These are phyloP conservation scores for Rafetus swinhoei DNA, from an alignment of 2,113 vertebrate species.

Conservation along the genomic window DNA sequence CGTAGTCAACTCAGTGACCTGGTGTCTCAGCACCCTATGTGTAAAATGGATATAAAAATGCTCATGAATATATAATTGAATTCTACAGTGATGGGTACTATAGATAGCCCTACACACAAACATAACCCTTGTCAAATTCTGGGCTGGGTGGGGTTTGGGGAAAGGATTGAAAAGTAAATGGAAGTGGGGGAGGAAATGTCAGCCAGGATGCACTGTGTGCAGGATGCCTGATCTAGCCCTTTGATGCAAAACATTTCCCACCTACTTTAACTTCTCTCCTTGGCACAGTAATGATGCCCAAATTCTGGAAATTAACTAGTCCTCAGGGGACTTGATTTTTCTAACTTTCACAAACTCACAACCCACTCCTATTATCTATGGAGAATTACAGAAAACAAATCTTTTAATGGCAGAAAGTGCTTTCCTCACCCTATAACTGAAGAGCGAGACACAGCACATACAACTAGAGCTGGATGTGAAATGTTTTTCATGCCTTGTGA, in stretches of 20 bases:
- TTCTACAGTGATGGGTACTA: neutral
- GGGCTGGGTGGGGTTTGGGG: neutral
- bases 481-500: conserved; percentile 20
- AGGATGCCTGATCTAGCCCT: neutral
- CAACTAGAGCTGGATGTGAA: conserved; percentile 21
- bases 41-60: neutral
- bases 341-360: neutral
- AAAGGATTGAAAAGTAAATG: neutral
- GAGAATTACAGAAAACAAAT: neutral
- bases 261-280: neutral
- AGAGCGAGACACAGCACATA: conserved; percentile 38
- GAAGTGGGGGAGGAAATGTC: neutral
- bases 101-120: neutral
- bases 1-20: neutral
- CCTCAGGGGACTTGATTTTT: neutral
- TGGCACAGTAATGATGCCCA: neutral
- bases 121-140: neutral
- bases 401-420: conserved; percentile 7
- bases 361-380: neutral
- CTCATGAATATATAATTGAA: neutral
- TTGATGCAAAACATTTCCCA: neutral
- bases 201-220: neutral
- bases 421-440: conserved; percentile 21
- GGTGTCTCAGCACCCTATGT: neutral
- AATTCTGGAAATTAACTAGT: neutral